These are phyloP conservation scores for Hydrophis major DNA, from an alignment of 2,797 vertebrate genomes.

Conservation along the genomic window DNA sequence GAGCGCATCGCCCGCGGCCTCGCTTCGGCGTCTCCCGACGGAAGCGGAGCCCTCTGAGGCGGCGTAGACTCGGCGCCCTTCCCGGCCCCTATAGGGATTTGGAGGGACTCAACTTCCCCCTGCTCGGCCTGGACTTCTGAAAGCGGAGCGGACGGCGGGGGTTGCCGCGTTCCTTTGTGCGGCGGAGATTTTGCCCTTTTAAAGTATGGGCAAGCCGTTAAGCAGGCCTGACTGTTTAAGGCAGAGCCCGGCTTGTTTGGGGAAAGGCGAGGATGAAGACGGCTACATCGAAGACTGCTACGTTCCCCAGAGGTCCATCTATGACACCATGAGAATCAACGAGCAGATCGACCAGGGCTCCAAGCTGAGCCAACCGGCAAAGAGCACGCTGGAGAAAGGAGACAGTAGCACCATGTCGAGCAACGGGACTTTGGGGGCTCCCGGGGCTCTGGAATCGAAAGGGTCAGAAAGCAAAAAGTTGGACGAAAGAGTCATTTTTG, in stretches of 20 bases:
- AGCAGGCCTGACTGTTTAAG: slow-evolving; percentile 97
- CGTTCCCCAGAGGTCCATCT: slow-evolving; percentile 95
- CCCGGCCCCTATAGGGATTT: slow-evolving; percentile 13
- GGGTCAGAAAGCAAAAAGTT: slow-evolving; percentile 80
- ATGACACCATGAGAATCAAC: slow-evolving; percentile 98
- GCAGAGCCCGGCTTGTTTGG: slow-evolving; percentile 92
- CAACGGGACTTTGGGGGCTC: slow-evolving; percentile 88
- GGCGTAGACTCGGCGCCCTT: background rate
- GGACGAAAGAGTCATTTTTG: slow-evolving; percentile 95
- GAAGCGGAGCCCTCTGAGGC: background rate
- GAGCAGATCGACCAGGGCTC: slow-evolving; percentile 97
- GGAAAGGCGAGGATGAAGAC: slow-evolving; percentile 95
- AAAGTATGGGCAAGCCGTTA: slow-evolving; percentile 95
- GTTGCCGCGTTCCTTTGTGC: background rate
- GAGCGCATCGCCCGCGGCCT: background rate
- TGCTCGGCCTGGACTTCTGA: background rate
- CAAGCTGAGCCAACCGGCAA: slow-evolving; percentile 90
- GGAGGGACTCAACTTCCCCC: background rate
- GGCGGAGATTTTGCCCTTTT: slow-evolving; percentile 26
- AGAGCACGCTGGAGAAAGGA: slow-evolving; percentile 84
- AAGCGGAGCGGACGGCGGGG: background rate
- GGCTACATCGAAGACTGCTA: slow-evolving; percentile 98
- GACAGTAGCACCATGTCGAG: slow-evolving; percentile 91
- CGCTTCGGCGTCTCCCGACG: background rate
- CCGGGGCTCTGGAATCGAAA: slow-evolving; percentile 82